Conservation (phyloP, 2,797 vertebrate species). For the Xenops minutus region DNA sequence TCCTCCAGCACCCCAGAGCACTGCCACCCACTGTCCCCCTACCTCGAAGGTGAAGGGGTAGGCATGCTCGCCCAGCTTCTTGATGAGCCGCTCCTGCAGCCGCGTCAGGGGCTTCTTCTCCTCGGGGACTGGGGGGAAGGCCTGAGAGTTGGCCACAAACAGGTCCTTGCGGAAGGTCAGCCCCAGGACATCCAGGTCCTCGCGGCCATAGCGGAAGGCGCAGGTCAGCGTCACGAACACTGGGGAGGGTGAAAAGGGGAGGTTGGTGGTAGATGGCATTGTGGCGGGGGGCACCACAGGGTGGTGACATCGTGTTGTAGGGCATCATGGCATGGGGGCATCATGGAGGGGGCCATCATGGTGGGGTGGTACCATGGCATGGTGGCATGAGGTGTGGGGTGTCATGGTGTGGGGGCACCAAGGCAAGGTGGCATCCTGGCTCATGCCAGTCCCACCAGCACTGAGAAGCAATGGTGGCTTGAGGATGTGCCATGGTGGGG, state of each 20-base stretch:
- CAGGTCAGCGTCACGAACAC: conserved; percentile 95
- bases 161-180: conserved; percentile 94
- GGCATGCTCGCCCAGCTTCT: conserved; percentile 92
- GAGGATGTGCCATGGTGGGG: not conserved
- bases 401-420: not conserved
- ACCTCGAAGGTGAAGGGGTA: conserved; percentile 93
- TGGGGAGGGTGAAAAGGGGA: conserved; percentile 43
- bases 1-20: not conserved
- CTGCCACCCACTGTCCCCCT: fast-evolving
- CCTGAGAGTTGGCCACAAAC: conserved; percentile 89
- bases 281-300: no score
- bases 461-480: not conserved
- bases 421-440: not conserved
- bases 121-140: conserved; percentile 86
- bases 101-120: conserved; percentile 87
- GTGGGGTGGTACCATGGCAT: no score
- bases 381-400: no score
- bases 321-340: no score
- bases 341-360: no score
- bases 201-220: conserved; percentile 94
- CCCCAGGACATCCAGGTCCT: conserved; percentile 93
- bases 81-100: conserved; percentile 92
- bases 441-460: not conserved
- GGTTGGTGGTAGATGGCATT: not conserved
- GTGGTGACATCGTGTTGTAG: not conserved